Percentiles rank a stretch among this genome's conserved stretches.
phyloP scores from a whole-genome alignment of 2,888 invertebrate species.

The Caradrina kadenii region DNA sequence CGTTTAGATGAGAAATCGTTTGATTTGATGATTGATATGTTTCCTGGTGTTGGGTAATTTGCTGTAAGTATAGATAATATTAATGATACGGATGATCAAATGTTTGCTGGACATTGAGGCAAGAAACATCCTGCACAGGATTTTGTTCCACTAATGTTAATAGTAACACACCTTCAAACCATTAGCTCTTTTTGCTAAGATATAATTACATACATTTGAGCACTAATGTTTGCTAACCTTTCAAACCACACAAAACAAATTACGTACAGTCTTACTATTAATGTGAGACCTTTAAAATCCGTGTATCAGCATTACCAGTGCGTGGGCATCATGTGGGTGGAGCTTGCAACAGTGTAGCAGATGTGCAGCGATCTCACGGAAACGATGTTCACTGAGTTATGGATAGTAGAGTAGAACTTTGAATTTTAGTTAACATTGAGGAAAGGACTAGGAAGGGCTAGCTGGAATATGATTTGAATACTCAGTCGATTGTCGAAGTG shows the following conservation, averaged over 20 bases:
- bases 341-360: conserved; percentile 65
- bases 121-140: conserved; percentile 1
- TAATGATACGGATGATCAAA: conserved; percentile 27
- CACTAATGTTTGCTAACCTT: conserved; percentile 11
- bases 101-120: conserved; percentile 5
- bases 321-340: conserved; percentile 73
- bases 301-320: conserved; percentile 68
- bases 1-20: conserved; percentile 56
- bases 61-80: conserved; percentile 38
- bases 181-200: background rate
- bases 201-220: background rate
- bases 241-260: conserved; percentile 37
- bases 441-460: background rate
- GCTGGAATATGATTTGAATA: conserved; percentile 12
- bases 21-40: conserved; percentile 53
- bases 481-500: background rate
- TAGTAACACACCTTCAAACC: background rate
- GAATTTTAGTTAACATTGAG: conserved; percentile 19
- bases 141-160: background rate
- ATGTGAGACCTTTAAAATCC: conserved; percentile 55
- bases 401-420: conserved; percentile 16
- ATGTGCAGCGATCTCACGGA: conserved; percentile 67
- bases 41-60: conserved; percentile 58
- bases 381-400: conserved; percentile 54
- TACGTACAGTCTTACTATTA: conserved; percentile 35